These are phyloP conservation scores for Spinibarbus caldwelli DNA, from an alignment of 2,797 vertebrate genomes.

Conservation along the genomic window DNA sequence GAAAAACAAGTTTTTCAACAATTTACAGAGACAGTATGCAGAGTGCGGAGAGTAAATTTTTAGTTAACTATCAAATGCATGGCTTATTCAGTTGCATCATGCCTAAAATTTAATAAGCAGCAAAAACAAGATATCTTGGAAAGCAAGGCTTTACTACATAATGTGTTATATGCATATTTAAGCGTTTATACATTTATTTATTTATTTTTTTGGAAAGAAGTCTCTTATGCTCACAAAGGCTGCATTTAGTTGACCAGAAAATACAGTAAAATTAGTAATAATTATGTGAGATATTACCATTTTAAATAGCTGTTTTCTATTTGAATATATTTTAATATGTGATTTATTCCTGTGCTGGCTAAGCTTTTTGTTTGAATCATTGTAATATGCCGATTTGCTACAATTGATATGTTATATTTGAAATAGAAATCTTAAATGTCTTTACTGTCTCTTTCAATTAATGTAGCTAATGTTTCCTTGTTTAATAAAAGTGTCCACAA, in stretches of 20 bases:
- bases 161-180: background rate
- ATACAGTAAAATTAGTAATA: background rate
- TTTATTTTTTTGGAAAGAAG: too few species aligned
- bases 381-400: background rate
- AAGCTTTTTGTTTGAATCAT: background rate
- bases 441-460: background rate
- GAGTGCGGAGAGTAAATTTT: background rate
- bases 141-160: background rate
- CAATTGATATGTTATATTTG: background rate
- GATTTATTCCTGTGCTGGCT: background rate
- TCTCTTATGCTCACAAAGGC: background rate
- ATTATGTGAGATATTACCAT: background rate
- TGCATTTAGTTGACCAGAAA: background rate
- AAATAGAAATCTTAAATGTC: background rate
- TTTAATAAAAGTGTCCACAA: background rate
- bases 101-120: background rate
- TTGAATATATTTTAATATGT: background rate
- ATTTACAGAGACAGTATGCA: background rate
- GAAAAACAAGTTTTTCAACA: background rate
- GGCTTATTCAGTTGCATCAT: background rate
- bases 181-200: too few species aligned
- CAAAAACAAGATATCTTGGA: background rate
- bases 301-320: background rate
- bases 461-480: background rate
- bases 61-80: background rate